Evolutionary conservation across 2,888 invertebrate genomes (phyloP), one percentile per base, ranked within the genome.

Genomic region (Neoitamus cyanurus): DNA sequence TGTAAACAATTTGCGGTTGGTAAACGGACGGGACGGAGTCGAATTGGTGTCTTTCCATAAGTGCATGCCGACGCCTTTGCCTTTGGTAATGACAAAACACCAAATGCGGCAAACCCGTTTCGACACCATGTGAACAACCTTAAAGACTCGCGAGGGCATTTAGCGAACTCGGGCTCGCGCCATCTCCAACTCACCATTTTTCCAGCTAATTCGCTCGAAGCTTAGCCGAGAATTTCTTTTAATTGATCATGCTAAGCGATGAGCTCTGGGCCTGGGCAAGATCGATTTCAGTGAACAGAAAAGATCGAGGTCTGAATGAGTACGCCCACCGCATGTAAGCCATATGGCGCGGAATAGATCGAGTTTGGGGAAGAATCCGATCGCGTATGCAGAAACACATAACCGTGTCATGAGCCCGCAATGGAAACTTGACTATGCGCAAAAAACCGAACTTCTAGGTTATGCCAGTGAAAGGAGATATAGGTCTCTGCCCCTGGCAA

Each of bases 121-220:
- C n/a, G 15, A 73, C 11, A 9, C 20, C 73, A 73, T 73, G 73
- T 73, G 73, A 73, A 73, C 73, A 73, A 73, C 73, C 73, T 73
- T 73, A 34, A 73, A 34, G 20, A 58, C 25, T 42, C 25, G 58
- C 58, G 58, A 58, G 58, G 58, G 58, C 58, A 58, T 20, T 58
- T 25, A 2, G 25, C 9, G 1, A 20, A 58, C 20, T 20, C 15
- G 7, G 20, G 25, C 58, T 58, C 58, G 58, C 58, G 20, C 58
- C 58, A 58, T 58, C 58, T 58, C 25, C 58, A 58, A 58, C 25
- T 15, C 48, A 7, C 25, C n/a, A 58, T 58, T 58, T 58, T 58
- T 58, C 58, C 15, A 48, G 7, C 48, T 48, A 58, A 58, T 6
- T 58, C 58, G 58, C 15, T 48, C 48, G 20, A 2, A 48, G 20